A percentile compares a stretch with the other conserved stretches of the same genome.
These are phyloP conservation scores for Trachelus troglodyta DNA, from an alignment of 2,888 invertebrate genomes.

Conservation along the genomic window DNA sequence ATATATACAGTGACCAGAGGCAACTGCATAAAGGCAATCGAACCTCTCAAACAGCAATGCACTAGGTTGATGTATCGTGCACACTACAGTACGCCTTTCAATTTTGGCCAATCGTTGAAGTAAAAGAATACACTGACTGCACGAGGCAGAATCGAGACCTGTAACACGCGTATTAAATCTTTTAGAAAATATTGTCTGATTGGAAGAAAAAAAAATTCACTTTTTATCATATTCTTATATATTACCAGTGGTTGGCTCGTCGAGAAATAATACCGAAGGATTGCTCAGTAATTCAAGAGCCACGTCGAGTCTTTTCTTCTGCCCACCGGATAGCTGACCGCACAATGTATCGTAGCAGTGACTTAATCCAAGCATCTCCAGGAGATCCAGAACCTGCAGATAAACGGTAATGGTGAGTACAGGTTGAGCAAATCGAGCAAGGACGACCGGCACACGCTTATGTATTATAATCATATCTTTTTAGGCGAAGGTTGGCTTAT, in stretches of 20 bases:
- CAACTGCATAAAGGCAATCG: conserved; percentile 87
- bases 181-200: not conserved
- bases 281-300: conserved; percentile 87
- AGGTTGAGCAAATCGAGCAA: not conserved
- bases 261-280: conserved; percentile 88
- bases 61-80: conserved; percentile 95
- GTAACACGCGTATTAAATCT: conserved; percentile 9
- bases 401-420: not conserved
- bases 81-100: conserved; percentile 89
- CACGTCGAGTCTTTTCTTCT: conserved; percentile 83
- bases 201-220: too few species aligned
- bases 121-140: conserved; percentile 84
- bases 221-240: not conserved
- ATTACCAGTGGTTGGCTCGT: conserved; percentile 82
- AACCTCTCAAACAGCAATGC: conserved; percentile 94
- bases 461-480: not conserved
- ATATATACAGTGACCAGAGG: conserved; percentile 86
- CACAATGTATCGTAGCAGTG: conserved; percentile 78
- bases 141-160: conserved; percentile 90
- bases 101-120: conserved; percentile 80
- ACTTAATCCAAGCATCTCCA: conserved; percentile 78
- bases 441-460: not conserved
- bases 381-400: conserved; percentile 77
- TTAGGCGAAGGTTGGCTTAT: conserved; percentile 1
- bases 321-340: conserved; percentile 84